Conservation (phyloP, 2,113 vertebrate species). For the Melanocharis versteri region DNA sequence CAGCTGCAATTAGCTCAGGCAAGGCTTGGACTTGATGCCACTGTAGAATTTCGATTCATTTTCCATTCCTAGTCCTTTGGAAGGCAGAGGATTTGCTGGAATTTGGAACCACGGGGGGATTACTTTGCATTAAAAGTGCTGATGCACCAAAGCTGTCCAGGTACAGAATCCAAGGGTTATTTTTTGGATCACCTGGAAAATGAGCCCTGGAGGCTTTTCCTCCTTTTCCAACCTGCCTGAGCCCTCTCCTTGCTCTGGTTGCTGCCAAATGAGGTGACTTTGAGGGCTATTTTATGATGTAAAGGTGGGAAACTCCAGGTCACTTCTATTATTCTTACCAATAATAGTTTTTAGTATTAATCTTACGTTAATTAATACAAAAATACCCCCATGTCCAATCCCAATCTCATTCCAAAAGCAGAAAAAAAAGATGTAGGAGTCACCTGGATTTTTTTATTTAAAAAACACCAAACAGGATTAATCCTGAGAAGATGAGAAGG, state of each 20-base stretch:
- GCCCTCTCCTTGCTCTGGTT: background rate
- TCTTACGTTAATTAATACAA: background rate
- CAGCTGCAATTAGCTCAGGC: background rate
- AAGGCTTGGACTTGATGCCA: background rate
- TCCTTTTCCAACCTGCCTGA: background rate
- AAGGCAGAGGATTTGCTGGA: background rate
- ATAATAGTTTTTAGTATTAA: background rate
- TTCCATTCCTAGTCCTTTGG: background rate
- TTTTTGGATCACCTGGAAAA: background rate
- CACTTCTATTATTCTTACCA: background rate
- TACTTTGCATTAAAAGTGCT: background rate
- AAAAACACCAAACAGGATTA: background rate
- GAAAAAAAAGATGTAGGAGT: background rate
- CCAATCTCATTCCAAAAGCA: background rate
- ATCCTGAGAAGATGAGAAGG: background rate
- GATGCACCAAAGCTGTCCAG: background rate
- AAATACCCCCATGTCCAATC: fast-evolving
- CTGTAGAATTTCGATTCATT: background rate
- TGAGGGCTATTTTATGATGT: background rate
- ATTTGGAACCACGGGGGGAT: background rate
- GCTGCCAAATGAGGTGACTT: background rate
- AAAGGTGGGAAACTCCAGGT: background rate
- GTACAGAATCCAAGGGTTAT: background rate
- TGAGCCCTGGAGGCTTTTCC: background rate
- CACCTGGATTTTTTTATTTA: background rate